These are phyloP conservation scores for Pseudoips prasinana DNA, from an alignment of 2,888 invertebrate species.

Conservation along the genomic window DNA sequence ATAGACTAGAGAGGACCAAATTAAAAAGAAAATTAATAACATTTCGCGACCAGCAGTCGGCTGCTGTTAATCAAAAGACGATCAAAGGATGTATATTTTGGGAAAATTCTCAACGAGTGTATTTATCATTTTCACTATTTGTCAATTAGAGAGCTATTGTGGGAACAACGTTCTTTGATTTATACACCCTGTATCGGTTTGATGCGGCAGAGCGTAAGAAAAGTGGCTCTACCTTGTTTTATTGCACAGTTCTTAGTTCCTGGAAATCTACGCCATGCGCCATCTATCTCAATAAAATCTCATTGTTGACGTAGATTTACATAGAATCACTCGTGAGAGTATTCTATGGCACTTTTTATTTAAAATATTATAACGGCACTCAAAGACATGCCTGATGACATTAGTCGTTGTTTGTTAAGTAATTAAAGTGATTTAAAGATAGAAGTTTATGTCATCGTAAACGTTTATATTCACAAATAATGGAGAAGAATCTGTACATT, in stretches of 20 bases:
- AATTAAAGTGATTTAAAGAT: no score
- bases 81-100: slow-evolving; percentile 75
- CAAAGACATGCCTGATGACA: slow-evolving; percentile 15
- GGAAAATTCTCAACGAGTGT: slow-evolving; percentile 70
- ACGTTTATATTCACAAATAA: no score
- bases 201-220: slow-evolving; percentile 23
- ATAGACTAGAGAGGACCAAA: slow-evolving; percentile 54
- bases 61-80: slow-evolving; percentile 73
- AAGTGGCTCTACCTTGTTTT: slow-evolving; percentile 33
- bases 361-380: slow-evolving; percentile 16
- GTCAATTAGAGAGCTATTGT: slow-evolving; percentile 80
- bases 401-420: slow-evolving; percentile 21
- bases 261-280: slow-evolving; percentile 20
- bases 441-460: no score
- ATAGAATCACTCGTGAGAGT: slow-evolving; percentile 17
- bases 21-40: slow-evolving; percentile 79
- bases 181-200: slow-evolving; percentile 57
- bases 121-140: slow-evolving; percentile 81
- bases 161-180: slow-evolving; percentile 73
- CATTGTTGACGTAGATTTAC: slow-evolving; percentile 33
- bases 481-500: no score
- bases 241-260: slow-evolving; percentile 29
- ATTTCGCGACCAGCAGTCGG: slow-evolving; percentile 63
- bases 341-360: slow-evolving; percentile 22
- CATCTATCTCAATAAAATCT: slow-evolving; percentile 37